These are phyloP conservation scores for Noctua fimbriata DNA, from an alignment of 2,888 invertebrate species.

Conservation along the genomic window DNA sequence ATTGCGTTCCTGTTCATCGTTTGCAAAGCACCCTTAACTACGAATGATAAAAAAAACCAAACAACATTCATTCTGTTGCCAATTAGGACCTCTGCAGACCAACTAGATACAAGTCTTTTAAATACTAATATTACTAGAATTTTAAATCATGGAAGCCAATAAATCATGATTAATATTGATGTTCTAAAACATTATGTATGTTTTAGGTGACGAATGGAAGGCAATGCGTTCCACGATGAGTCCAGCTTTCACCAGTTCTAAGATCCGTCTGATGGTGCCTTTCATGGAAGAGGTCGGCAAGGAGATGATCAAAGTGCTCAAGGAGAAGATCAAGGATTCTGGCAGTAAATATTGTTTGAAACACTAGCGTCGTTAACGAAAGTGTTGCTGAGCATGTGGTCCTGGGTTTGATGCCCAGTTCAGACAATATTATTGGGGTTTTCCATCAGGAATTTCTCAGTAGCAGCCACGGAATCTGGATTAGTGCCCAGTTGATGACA, in stretches of 20 bases:
- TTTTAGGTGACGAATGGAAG: constrained; percentile 80
- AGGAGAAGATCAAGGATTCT: constrained; percentile 66
- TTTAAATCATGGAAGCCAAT: neutral
- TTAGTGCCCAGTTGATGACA: neutral
- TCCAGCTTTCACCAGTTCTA: constrained; percentile 87
- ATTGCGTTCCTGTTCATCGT: neutral
- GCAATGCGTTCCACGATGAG: constrained; percentile 82
- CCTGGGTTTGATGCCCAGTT: neutral
- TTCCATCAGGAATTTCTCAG: no score
- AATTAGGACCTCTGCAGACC: neutral
- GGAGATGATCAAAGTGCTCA: constrained; percentile 74
- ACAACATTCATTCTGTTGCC: neutral
- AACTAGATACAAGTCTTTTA: neutral
- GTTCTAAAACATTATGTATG: neutral
- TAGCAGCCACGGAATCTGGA: neutral
- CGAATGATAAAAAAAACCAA: neutral
- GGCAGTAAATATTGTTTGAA: constrained; percentile 51
- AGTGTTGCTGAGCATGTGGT: neutral
- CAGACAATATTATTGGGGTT: neutral
- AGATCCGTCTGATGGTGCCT: constrained; percentile 84
- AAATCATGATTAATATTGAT: neutral
- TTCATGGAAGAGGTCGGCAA: constrained; percentile 81
- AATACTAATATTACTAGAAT: neutral
- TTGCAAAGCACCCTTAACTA: neutral
- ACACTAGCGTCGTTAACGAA: neutral